Conservation (phyloP, 2,888 invertebrate species). For the Leuctra nigra region DNA sequence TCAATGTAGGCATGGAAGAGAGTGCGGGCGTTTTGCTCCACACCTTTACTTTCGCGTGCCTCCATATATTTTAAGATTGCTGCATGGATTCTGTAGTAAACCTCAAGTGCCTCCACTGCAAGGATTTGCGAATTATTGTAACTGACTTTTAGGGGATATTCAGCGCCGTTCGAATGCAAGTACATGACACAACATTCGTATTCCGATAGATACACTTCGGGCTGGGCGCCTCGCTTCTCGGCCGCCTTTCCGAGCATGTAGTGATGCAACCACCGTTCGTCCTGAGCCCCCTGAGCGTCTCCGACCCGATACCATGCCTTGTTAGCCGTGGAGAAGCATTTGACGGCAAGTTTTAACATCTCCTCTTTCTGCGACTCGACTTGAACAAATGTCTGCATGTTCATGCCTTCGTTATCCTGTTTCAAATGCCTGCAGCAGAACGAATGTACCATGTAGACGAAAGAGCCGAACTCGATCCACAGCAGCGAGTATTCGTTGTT, state of each 20-base stretch:
- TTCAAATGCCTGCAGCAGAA: conserved; percentile 81
- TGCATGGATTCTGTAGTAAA: conserved; percentile 76
- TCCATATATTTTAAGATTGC: conserved; percentile 83
- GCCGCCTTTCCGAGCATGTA: conserved; percentile 95
- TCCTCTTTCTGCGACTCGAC: conserved; percentile 70
- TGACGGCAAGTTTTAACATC: conserved; percentile 69
- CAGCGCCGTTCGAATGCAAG: conserved; percentile 71
- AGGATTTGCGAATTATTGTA: conserved; percentile 77
- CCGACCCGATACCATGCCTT: conserved; percentile 46
- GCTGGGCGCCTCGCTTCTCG: conserved; percentile 74
- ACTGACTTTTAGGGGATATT: conserved; percentile 79
- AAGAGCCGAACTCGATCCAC: conserved; percentile 88
- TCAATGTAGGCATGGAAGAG: conserved; percentile 53
- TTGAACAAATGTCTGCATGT: conserved; percentile 46
- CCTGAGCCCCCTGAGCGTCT: conserved; percentile 53
- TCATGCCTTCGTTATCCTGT: conserved; percentile 44
- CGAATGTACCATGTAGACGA: conserved; percentile 85
- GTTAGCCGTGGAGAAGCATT: conserved; percentile 68
- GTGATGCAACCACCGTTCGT: conserved; percentile 88
- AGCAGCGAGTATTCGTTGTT: conserved; percentile 66
- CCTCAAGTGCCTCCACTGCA: conserved; percentile 83
- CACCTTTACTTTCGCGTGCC: conserved; percentile 59
- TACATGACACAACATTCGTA: conserved; percentile 51
- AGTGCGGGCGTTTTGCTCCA: conserved; percentile 42
- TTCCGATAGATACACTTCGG: conserved; percentile 66